Conservation (phyloP, 2,888 invertebrate species). For the Torymus texanus region DNA sequence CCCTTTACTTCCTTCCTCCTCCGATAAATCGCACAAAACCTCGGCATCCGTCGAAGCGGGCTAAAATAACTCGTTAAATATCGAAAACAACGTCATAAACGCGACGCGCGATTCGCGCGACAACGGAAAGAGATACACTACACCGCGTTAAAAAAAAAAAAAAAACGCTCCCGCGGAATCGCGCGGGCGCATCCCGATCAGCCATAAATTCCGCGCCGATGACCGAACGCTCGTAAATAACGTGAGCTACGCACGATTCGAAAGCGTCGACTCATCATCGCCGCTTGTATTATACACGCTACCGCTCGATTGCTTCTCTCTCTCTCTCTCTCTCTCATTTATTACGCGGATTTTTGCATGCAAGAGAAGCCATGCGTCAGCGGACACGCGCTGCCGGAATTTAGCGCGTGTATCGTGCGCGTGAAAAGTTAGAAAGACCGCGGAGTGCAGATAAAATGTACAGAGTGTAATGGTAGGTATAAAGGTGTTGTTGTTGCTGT, state of each 20-base stretch:
- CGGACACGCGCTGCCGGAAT: constrained; percentile 5
- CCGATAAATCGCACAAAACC: neutral
- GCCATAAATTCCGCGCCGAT: constrained; percentile 27
- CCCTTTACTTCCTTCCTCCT: neutral
- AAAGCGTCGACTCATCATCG: constrained; percentile 50
- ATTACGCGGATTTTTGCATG: constrained; percentile 36
- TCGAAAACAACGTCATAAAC: constrained; percentile 22
- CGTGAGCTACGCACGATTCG: constrained; percentile 8
- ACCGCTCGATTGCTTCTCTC: constrained; percentile 7
- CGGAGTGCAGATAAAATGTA: constrained; percentile 7
- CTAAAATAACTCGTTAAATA: constrained; percentile 30
- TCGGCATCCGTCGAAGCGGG: neutral
- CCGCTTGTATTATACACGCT: constrained; percentile 23
- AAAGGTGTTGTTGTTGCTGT: too few species aligned
- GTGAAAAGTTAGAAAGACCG: neutral
- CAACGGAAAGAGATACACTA: neutral
- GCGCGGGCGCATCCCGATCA: neutral
- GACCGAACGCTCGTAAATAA: constrained; percentile 44
- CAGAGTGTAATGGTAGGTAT: neutral
- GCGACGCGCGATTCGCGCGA: neutral
- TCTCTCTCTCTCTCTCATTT: constrained; percentile 25
- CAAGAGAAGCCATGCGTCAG: constrained; percentile 33
- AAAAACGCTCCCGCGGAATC: neutral
- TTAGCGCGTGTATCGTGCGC: neutral
- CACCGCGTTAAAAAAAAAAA: neutral